phyloP scores from a whole-genome alignment of 2,888 invertebrate genomes.

The Dromius quadrimaculatus region DNA sequence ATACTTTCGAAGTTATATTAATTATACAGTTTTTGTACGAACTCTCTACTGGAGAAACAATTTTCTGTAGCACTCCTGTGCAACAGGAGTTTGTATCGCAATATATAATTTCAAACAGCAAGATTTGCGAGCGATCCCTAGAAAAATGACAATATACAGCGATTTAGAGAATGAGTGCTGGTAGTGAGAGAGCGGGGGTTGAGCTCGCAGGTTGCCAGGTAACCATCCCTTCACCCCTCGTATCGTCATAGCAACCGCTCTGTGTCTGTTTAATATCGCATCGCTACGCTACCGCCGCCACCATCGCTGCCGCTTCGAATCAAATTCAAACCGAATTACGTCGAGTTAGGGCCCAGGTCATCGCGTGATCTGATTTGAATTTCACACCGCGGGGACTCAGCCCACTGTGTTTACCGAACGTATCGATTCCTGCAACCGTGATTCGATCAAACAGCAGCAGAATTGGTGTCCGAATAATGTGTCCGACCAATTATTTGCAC shows the following conservation, averaged over 20 bases:
- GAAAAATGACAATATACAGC: slow-evolving; percentile 45
- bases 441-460: slow-evolving; percentile 43
- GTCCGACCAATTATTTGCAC: slow-evolving; percentile 27
- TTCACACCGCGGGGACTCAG: slow-evolving; percentile 53
- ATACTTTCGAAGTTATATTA: too few relatives aligned
- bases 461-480: slow-evolving; percentile 31
- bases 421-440: slow-evolving; percentile 28
- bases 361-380: slow-evolving; percentile 56
- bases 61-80: too few relatives aligned
- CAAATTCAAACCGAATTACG: slow-evolving; percentile 56
- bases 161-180: slow-evolving; percentile 9
- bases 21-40: too few relatives aligned
- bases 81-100: too few relatives aligned
- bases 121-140: slow-evolving; percentile 18
- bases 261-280: slow-evolving; percentile 57
- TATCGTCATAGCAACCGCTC: slow-evolving; percentile 55
- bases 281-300: slow-evolving; percentile 41
- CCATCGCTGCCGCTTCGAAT: slow-evolving; percentile 42
- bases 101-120: slow-evolving; percentile 16
- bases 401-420: slow-evolving; percentile 25
- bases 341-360: slow-evolving; percentile 54
- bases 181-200: slow-evolving; percentile 22
- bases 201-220: slow-evolving; percentile 55
- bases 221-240: slow-evolving; percentile 40
- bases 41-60: too few relatives aligned